Evolutionary conservation across 2,888 invertebrate genomes (phyloP).

Genomic region (Petrophora chlorosata): DNA sequence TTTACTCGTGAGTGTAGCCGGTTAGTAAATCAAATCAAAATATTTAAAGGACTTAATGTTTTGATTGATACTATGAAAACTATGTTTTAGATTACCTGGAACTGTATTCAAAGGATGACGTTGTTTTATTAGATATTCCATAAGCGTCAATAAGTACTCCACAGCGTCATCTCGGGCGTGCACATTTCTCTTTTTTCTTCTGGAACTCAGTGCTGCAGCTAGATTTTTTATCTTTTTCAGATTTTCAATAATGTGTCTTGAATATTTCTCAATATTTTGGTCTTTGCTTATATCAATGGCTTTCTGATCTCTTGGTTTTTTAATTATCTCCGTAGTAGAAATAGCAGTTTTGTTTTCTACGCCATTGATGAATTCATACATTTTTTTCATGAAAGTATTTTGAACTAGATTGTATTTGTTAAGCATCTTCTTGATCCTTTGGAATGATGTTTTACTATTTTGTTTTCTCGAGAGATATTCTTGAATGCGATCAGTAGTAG

Average conservation of each 20-base stretch:
- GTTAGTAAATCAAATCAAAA: no score
- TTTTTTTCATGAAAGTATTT: conserved; percentile 60
- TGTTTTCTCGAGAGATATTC: not conserved
- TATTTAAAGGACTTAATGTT: not conserved
- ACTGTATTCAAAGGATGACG: conserved; percentile 48
- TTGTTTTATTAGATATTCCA: conserved; percentile 67
- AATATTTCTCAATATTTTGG: conserved; percentile 48
- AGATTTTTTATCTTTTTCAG: conserved; percentile 60
- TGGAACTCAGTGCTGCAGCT: conserved; percentile 50
- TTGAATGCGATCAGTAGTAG: no score
- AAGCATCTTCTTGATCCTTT: conserved; percentile 19
- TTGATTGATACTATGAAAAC: not conserved
- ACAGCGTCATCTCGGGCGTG: conserved; percentile 51
- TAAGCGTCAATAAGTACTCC: conserved; percentile 65
- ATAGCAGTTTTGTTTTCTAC: conserved; percentile 38
- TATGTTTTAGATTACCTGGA: conserved; percentile 54
- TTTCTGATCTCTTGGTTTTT: conserved; percentile 20
- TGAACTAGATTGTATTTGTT: conserved; percentile 46
- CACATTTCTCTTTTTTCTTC: conserved; percentile 48
- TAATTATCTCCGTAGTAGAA: conserved; percentile 21
- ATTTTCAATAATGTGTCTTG: conserved; percentile 61
- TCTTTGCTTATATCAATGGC: conserved; percentile 32
- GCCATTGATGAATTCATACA: conserved; percentile 52
- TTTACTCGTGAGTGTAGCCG: no score
- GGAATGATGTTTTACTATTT: conserved; percentile 35